Evolutionary conservation across 2,113 vertebrate species (phyloP).

Genomic region (Lathamus discolor): DNA sequence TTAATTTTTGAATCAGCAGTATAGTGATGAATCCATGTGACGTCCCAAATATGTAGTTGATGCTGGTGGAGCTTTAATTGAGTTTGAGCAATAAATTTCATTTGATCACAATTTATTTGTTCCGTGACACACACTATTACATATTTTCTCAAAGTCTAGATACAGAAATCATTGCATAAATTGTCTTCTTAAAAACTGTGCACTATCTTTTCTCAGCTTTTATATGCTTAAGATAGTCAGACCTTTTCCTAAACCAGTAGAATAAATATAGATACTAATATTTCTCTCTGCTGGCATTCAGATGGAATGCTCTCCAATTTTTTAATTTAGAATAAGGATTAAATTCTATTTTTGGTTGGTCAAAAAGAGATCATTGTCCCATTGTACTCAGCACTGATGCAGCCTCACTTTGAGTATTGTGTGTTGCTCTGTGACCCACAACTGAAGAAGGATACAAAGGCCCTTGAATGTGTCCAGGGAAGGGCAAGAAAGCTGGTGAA

Average conservation of each 20-base stretch:
- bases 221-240: neutral
- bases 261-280: neutral
- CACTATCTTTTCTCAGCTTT: neutral
- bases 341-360: neutral
- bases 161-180: neutral
- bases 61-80: neutral
- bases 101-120: neutral
- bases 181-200: neutral
- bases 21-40: neutral
- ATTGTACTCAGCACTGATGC: fast-evolving
- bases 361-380: neutral
- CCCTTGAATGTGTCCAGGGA: neutral
- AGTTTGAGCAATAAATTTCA: neutral
- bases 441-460: neutral
- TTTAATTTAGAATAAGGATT: neutral
- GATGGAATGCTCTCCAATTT: neutral
- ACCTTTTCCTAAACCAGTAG: neutral
- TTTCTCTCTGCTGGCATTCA: neutral
- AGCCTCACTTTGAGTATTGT: neutral
- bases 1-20: neutral
- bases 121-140: fast-evolving
- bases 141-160: neutral
- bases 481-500: neutral
- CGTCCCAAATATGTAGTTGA: neutral
- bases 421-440: neutral